Evolutionary conservation across 2,888 invertebrate species (phyloP).

Genomic region (Asteroscopus sphinx): DNA sequence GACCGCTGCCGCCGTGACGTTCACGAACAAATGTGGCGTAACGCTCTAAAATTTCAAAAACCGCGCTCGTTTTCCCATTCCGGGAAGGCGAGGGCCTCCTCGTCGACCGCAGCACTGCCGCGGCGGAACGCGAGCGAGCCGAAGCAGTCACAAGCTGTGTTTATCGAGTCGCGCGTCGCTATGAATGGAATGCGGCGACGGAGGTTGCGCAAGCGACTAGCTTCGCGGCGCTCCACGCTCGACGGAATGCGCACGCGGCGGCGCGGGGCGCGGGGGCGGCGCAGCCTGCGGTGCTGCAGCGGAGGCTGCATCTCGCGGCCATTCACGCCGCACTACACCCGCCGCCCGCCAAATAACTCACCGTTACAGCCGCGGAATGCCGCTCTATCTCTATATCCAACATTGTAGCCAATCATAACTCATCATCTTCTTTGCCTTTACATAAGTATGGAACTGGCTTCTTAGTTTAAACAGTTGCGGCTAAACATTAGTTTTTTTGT

Average conservation of each 20-base stretch:
- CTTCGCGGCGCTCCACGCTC: constrained; percentile 75
- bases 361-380: constrained; percentile 88
- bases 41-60: constrained; percentile 87
- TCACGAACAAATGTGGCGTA: constrained; percentile 87
- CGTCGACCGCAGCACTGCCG: constrained; percentile 38
- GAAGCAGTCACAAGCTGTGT: constrained; percentile 60
- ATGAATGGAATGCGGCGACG: constrained; percentile 88
- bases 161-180: constrained; percentile 76
- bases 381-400: constrained; percentile 81
- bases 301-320: constrained; percentile 86
- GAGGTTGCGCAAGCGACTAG: constrained; percentile 86
- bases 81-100: constrained; percentile 71
- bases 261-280: constrained; percentile 61
- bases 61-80: constrained; percentile 78
- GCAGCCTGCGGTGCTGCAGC: constrained; percentile 73
- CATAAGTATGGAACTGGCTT: constrained; percentile 26
- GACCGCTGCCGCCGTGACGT: constrained; percentile 85
- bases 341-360: constrained; percentile 86
- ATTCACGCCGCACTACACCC: constrained; percentile 81
- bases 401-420: constrained; percentile 68
- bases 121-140: constrained; percentile 41
- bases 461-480: constrained; percentile 20
- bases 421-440: constrained; percentile 40
- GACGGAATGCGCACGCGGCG: constrained; percentile 73
- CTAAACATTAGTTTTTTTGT: constrained; percentile 11